Evolutionary conservation across 2,797 vertebrate species (phyloP).

Genomic region (Sebastes goodei): DNA sequence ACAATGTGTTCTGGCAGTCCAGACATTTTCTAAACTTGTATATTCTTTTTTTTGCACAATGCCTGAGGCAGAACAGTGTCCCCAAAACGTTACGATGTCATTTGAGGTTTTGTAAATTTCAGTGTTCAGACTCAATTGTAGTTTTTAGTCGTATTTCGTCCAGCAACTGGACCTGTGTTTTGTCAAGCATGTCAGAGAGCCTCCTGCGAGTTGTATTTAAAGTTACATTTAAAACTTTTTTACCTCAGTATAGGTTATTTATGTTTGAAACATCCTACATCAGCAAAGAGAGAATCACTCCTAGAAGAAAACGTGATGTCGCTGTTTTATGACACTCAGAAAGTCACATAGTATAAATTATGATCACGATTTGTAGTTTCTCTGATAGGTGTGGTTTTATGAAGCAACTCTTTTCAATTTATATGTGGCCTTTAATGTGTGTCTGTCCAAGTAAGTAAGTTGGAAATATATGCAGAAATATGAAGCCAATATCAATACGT

Average conservation of each 20-base stretch:
- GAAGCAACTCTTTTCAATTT: too few species aligned
- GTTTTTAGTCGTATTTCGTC: background rate
- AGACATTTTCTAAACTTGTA: background rate
- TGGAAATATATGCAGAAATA: background rate
- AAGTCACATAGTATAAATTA: background rate
- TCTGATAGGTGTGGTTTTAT: background rate
- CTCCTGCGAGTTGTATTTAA: background rate
- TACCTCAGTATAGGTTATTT: background rate
- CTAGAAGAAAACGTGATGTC: background rate
- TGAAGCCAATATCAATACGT: background rate
- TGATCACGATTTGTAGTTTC: background rate
- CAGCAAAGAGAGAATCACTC: background rate
- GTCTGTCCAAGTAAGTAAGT: background rate
- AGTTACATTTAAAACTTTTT: background rate
- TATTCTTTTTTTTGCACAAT: background rate
- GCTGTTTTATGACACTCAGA: background rate
- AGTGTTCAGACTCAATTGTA: background rate
- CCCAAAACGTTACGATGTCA: background rate
- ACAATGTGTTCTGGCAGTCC: background rate
- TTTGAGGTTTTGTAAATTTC: background rate
- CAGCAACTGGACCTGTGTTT: background rate
- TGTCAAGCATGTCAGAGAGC: background rate
- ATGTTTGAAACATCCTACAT: background rate
- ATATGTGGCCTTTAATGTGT: background rate
- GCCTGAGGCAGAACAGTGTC: background rate